Evolutionary conservation across 2,888 invertebrate genomes (phyloP), one percentile per base, ranked within the genome.

Genomic region (Therioaphis trifolii): DNA sequence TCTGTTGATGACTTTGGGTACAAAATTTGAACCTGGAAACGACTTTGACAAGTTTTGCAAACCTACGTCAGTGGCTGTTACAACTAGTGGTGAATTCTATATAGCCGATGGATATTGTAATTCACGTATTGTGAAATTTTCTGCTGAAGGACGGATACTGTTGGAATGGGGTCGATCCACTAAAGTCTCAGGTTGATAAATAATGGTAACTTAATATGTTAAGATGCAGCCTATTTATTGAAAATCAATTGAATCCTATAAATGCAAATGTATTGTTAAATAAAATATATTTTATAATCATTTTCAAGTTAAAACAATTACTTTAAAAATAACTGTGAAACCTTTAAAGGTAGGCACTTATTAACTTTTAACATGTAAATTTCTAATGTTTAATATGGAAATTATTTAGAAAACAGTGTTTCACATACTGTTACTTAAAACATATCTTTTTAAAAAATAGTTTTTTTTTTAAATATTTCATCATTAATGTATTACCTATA

Each of bases 61-160:
- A 90, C 99, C 99, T 0, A 96, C 98, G 0, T 94, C 96, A 49
- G 94, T 98, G 7, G 97, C 97, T 1, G 94, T 98, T 0, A 93
- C 97, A 14, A 91, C 92, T 1, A 94, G 93, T 2, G 98, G 97
- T 55, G 95, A 97, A 89, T 93, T 98, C 87, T 98, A 96, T 88
- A 94, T 99, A 15, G 95, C 97, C 24, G 99, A 99, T 89, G 99
- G 99, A 66, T 98, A 98, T 89, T 99, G 99, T 89, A 98, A 98
- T 89, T 89, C 90, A 40, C 85, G 95, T 86, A 92, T 95, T 85
- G 89, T 95, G 49, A 93, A 94, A 88, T 94, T 93, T 88, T 94
- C 94, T 88, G 92, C 93, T 0, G 92, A 92, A 63, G 95, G 95
- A 24, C 91, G 90, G 29, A 88, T 94, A 2, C 40, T 82, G 63